Conservation (phyloP, 2,888 invertebrate genomes). For the Apamea epomidion region DNA sequence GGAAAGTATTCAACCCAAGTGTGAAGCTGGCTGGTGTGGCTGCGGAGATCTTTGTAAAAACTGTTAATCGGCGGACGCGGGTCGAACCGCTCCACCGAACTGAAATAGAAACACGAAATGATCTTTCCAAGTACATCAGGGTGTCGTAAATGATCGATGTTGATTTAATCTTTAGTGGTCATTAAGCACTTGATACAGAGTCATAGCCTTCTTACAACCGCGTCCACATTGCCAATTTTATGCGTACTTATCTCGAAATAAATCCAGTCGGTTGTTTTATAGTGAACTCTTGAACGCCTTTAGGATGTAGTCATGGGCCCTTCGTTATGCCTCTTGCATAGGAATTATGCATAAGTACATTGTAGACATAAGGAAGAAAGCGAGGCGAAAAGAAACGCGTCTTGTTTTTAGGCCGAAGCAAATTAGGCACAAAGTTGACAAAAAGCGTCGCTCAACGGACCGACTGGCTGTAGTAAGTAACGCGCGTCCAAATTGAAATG, state of each 20-base stretch:
- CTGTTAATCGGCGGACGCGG: constrained; percentile 78
- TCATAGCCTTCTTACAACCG: constrained; percentile 70
- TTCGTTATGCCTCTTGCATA: constrained; percentile 23
- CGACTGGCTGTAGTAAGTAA: constrained; percentile 70
- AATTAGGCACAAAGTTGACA: constrained; percentile 86
- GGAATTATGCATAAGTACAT: constrained; percentile 35
- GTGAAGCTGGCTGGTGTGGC: constrained; percentile 65
- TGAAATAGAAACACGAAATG: constrained; percentile 81
- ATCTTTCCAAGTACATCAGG: constrained; percentile 75
- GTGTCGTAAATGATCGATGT: constrained; percentile 79
- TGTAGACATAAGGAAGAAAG: constrained; percentile 64
- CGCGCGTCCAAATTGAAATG: constrained; percentile 82
- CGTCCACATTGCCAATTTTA: constrained; percentile 67
- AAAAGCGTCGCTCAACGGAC: constrained; percentile 73
- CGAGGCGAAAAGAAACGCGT: constrained; percentile 67
- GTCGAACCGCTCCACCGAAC: constrained; percentile 80
- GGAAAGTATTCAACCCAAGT: constrained; percentile 76
- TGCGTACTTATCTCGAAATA: constrained; percentile 72
- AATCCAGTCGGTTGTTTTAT: constrained; percentile 60
- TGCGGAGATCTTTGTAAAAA: constrained; percentile 80
- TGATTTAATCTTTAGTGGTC: constrained; percentile 79
- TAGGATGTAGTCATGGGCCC: constrained; percentile 27
- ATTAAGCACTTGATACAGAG: constrained; percentile 77
- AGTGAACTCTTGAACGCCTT: constrained; percentile 48
- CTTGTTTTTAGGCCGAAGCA: constrained; percentile 78